These are phyloP conservation scores for Leucozona laternaria DNA, from an alignment of 2,888 invertebrate species.

Conservation along the genomic window DNA sequence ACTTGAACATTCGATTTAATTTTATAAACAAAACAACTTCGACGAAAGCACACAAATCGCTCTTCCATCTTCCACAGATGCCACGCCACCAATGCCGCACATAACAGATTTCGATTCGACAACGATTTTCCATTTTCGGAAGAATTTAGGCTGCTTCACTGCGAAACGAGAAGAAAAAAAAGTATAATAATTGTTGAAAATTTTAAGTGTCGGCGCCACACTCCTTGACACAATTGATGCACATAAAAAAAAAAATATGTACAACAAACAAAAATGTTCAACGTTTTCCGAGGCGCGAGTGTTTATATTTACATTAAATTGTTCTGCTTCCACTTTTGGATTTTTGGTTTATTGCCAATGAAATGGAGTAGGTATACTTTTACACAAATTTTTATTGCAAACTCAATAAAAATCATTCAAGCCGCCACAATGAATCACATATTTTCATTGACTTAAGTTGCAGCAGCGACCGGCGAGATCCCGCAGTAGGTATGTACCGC, in stretches of 20 bases:
- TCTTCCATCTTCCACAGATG: conserved; percentile 38
- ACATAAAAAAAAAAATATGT: background rate
- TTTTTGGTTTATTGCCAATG: conserved; percentile 68
- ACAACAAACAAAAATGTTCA: conserved; percentile 42
- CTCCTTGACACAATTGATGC: conserved; percentile 69
- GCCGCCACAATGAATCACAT: conserved; percentile 40
- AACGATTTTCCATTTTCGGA: conserved; percentile 25
- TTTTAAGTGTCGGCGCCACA: conserved; percentile 71
- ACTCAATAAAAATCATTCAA: conserved; percentile 66
- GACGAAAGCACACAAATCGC: conserved; percentile 8
- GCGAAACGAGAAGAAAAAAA: background rate
- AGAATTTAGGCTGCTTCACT: conserved; percentile 31
- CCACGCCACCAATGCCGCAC: background rate
- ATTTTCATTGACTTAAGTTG: conserved; percentile 7
- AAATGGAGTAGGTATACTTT: conserved; percentile 54
- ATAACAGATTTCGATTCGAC: conserved; percentile 17
- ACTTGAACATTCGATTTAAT: conserved; percentile 60
- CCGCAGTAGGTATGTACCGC: background rate
- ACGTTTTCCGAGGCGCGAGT: conserved; percentile 1
- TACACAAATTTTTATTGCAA: conserved; percentile 28
- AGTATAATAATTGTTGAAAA: conserved; percentile 57
- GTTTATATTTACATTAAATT: conserved; percentile 62
- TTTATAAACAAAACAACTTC: conserved; percentile 42
- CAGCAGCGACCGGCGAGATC: background rate
- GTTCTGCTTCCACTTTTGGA: conserved; percentile 23